Base-by-base conservation (phyloP, 2,113 vertebrate species). In the Crotalus tigris region DNA sequence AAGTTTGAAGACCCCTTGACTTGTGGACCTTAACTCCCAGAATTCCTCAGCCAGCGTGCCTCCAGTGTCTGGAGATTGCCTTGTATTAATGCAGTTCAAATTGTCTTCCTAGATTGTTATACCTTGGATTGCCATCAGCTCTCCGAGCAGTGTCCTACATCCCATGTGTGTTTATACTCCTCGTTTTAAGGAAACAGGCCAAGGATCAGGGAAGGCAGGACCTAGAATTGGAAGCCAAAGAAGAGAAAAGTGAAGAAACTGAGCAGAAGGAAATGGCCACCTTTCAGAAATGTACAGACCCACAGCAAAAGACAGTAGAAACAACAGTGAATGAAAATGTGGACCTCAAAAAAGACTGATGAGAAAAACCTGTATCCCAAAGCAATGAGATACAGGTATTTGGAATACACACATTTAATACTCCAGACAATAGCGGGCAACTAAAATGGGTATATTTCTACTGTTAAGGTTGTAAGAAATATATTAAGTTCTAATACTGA, bases 31-130 rank as follows among this genome's bases (percentile, higher is more conserved):
- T 51, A 1, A 49, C 49, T 49, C 49, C 49, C 49, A 49, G 49
- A 49, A 49, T 44, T 44, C 44, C 44, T 44, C 44, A 44, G 44
- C 44, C 44, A 44, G 44, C 3, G 3, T 44, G 44, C 44, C 44
- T 44, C 44, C 44, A 44, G 44, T 44, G 54, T 3, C 64, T 23
- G 2, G 33, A 9, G 9, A 53, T 51, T 64, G 5, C 3, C 23
- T 57, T 0, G 53, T 29, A 91, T 92, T 95, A 94, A 95, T 69
- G 4, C 11, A 57, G 0, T 1, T 46, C 2, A 23, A 93, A 2
- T 29, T 96, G 93, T 94, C 49, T 97, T 97, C 92, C 95, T 10
- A 97, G 97, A 90, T 93, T 93, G 95, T 26, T 96, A 9, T 97
- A 95, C 21, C 94, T 97, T 75, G 96, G 96, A n/a, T 49, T 97